These are phyloP conservation scores for Brachyalestes nurse DNA, from an alignment of 2,797 vertebrate genomes.

Conservation along the genomic window DNA sequence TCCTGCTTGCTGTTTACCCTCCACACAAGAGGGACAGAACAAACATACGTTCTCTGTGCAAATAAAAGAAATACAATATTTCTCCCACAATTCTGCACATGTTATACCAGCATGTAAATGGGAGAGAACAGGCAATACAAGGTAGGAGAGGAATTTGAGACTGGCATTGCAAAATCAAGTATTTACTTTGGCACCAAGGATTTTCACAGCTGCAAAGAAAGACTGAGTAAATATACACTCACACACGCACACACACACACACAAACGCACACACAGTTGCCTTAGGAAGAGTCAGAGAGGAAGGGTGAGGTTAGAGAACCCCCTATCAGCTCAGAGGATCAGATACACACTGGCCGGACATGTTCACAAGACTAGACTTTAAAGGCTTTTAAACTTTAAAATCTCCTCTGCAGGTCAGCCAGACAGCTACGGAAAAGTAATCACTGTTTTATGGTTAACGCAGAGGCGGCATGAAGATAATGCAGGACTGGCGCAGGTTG, in stretches of 20 bases:
- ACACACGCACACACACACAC: constrained; percentile 21
- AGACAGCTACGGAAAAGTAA: neutral
- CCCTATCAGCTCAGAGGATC: constrained; percentile 5
- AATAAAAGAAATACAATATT: neutral
- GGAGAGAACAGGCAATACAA: neutral
- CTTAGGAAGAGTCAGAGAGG: constrained; percentile 13
- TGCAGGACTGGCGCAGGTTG: too few species aligned
- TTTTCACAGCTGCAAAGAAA: constrained; percentile 34
- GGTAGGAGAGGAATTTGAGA: constrained; percentile 23
- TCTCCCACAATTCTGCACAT: neutral
- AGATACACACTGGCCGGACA: constrained; percentile 16
- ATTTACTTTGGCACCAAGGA: constrained; percentile 13
- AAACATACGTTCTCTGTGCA: neutral
- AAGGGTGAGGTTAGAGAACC: constrained; percentile 25
- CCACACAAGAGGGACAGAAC: neutral
- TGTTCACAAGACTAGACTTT: neutral
- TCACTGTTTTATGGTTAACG: neutral
- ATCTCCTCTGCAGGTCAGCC: neutral
- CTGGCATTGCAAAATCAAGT: constrained; percentile 19
- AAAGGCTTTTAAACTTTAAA: neutral
- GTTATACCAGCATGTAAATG: neutral
- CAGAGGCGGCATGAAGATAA: neutral
- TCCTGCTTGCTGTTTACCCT: constrained; percentile 39
- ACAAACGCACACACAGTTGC: neutral
- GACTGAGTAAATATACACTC: constrained; percentile 30